Evolutionary conservation across 92 coral and sea anemone genomes (phyloP).

Genomic region (Siderastrea siderea): DNA sequence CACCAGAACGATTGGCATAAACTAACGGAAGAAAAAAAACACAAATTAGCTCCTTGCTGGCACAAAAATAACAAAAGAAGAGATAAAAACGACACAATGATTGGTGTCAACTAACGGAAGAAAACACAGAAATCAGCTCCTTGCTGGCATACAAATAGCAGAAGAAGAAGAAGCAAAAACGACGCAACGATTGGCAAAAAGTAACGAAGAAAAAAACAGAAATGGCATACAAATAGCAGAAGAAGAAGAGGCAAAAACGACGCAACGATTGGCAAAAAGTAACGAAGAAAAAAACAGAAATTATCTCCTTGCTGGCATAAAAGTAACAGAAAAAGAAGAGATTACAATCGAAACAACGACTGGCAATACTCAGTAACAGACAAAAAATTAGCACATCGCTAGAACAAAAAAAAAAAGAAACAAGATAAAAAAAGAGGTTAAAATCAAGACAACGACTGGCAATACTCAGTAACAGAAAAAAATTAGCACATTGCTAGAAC

Average conservation of each 20-base stretch:
- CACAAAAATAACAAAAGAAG: neutral
- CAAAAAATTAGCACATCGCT: neutral
- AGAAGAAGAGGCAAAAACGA: neutral
- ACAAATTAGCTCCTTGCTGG: neutral
- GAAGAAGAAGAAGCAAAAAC: neutral
- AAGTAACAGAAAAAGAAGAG: neutral
- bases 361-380: constrained; percentile 73
- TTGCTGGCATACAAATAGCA: neutral
- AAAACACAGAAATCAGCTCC: neutral
- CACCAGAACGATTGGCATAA: constrained; percentile 75
- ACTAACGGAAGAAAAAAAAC: constrained; percentile 42
- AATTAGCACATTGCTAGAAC: neutral
- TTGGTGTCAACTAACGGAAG: constrained; percentile 75
- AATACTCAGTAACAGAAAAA: constrained; percentile 57
- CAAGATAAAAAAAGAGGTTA: too few relatives aligned
- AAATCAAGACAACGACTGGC: constrained; percentile 42
- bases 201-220: constrained; percentile 33
- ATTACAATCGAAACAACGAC: neutral
- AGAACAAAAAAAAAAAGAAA: too few relatives aligned
- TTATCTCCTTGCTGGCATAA: neutral
- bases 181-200: constrained; percentile 68
- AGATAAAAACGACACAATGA: constrained; percentile 3
- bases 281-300: neutral
- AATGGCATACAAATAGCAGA: neutral
- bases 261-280: constrained; percentile 76